Base-by-base conservation (phyloP, 2,797 vertebrate species). In the Pteropus rufus region DNA sequence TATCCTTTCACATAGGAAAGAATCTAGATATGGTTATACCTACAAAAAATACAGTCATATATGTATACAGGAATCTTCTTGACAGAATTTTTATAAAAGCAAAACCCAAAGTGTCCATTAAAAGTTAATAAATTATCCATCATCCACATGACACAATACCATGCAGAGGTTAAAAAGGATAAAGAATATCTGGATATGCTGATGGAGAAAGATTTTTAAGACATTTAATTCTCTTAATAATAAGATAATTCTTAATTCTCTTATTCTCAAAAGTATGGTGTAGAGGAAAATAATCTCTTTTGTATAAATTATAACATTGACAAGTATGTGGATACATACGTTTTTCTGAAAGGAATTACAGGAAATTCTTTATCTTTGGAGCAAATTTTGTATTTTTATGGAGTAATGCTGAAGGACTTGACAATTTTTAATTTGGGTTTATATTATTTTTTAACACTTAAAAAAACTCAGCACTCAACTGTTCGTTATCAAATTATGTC, bases 71-170 rank as follows among this genome's bases (percentile, higher is more conserved):
- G 5, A 83, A 93, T 41, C 19, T 72, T 90, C 62, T 77, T 83
- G 34, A 77, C 41, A 73, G 69, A 89, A 76, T 93, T 96, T 86
- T 95, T 92, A 65, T 84, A 46, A 87, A 89, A 92, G 26, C 23
- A 89, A 92, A 92, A 36, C 56, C 26, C 79, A 41, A 90, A 73
- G 26, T 90, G 21, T 39, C n/a, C 31, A 49, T 83, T 62, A n/a
- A 82, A 72, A 92, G 36, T 93, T 41, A 65, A 34, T 69, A 73
- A 89, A 81, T 89, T 52, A 67, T 29, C n/a, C 16, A 26, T 72
- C 23, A 80, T 49, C 75, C 23, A 80, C 14, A 64, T 52, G 29
- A 90, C 64, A 62, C n/a, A 70, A 70, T 49, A 67, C 9, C 56
- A 12, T 31, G 16, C 46, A 44, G 41, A 31, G 31, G 56, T 65